Evolutionary conservation across 1,140 invertebrate species (phyloP).

Genomic region (Fopius arisanus): DNA sequence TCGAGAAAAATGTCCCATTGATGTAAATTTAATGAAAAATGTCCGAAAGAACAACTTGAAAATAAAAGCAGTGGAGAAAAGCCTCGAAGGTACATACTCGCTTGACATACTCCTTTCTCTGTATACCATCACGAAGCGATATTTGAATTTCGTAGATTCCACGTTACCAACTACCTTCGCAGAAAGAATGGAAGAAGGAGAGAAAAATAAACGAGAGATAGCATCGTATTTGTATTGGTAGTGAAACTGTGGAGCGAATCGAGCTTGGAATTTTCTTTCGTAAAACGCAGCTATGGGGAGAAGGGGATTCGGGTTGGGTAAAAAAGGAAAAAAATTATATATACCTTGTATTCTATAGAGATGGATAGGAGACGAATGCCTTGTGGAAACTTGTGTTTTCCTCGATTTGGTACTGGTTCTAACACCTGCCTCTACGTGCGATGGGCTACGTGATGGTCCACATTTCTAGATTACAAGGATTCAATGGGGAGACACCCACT

Average conservation of each 20-base stretch:
- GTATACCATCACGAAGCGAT: conserved; percentile 30
- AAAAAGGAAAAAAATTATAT: conserved; percentile 47
- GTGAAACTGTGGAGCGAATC: conserved; percentile 42
- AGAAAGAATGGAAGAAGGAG: conserved; percentile 14
- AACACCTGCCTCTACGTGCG: conserved; percentile 24
- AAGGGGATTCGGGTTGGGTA: conserved; percentile 47
- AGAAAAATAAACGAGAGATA: conserved; percentile 21
- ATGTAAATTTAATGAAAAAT: no score
- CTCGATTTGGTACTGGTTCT: conserved; percentile 23
- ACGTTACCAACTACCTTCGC: conserved; percentile 25
- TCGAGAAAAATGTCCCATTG: neutral
- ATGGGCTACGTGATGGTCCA: conserved; percentile 33
- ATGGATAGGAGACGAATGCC: neutral
- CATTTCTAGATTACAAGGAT: conserved; percentile 57
- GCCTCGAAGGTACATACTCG: neutral
- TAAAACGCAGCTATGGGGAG: conserved; percentile 17
- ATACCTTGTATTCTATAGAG: conserved; percentile 2
- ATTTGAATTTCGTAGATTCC: conserved; percentile 52
- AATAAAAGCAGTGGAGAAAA: neutral
- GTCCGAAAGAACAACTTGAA: neutral
- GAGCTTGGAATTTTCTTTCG: conserved; percentile 48
- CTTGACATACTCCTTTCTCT: conserved; percentile 28
- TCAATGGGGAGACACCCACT: conserved; percentile 43
- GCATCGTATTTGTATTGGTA: conserved; percentile 48
- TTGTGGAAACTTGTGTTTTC: neutral